Conservation (phyloP, 2,113 vertebrate genomes). For the Cephalopholis sonnerati region DNA sequence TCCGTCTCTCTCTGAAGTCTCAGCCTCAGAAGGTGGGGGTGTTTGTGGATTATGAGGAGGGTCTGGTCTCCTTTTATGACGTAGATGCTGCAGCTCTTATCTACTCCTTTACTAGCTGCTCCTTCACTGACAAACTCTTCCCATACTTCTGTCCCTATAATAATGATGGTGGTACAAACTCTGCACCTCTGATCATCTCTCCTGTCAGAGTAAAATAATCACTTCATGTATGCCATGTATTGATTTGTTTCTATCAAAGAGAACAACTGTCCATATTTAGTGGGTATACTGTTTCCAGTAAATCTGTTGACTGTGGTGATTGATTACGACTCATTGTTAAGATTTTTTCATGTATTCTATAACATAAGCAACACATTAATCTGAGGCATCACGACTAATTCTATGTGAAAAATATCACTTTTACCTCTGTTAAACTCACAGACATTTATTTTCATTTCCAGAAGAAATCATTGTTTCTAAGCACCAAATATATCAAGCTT, state of each 20-base stretch:
- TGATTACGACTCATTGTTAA: too few species aligned
- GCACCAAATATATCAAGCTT: not conserved
- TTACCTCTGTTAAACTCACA: not conserved
- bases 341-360: not conserved
- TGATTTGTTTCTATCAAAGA: not conserved
- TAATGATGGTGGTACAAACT: not conserved
- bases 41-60: too few species aligned
- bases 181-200: conserved; percentile 5
- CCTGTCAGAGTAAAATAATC: not conserved
- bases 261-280: not conserved
- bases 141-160: fast-evolving
- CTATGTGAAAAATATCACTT: not conserved
- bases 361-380: not conserved
- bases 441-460: not conserved
- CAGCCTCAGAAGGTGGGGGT: too few species aligned
- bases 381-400: too few species aligned
- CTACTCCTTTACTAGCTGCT: too few species aligned
- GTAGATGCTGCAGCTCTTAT: too few species aligned
- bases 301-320: too few species aligned
- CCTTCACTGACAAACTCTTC: conserved; percentile 9
- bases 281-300: too few species aligned
- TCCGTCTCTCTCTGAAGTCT: too few species aligned
- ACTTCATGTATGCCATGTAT: too few species aligned
- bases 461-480: not conserved
- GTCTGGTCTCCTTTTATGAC: too few species aligned